Conservation (phyloP, 2,888 invertebrate species). For the Chrysolina americana region DNA sequence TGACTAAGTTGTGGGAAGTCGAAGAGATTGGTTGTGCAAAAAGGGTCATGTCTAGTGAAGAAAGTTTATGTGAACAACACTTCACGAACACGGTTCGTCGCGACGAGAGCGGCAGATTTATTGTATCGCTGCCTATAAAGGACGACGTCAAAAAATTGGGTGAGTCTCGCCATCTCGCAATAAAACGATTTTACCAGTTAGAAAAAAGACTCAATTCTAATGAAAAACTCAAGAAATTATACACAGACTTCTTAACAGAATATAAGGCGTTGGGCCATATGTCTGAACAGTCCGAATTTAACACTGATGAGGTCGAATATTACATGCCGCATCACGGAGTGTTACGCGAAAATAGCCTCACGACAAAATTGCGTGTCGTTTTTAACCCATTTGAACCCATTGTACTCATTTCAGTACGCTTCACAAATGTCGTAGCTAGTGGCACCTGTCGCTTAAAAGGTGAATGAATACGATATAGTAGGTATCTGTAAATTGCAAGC, state of each 20-base stretch:
- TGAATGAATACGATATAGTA: too few species aligned
- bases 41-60: constrained; percentile 5
- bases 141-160: constrained; percentile 18
- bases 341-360: too few species aligned
- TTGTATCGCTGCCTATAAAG: constrained; percentile 4
- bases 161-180: constrained; percentile 21
- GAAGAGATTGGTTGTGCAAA: constrained; percentile 14
- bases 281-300: not conserved
- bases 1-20: constrained; percentile 13
- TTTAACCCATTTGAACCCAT: too few species aligned
- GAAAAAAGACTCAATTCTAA: constrained; percentile 11
- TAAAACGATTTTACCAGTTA: constrained; percentile 19
- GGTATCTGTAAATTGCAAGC: too few species aligned
- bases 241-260: not conserved
- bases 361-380: too few species aligned
- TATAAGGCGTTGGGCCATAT: not conserved
- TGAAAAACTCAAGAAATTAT: not conserved
- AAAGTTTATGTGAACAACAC: constrained; percentile 21
- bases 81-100: not conserved
- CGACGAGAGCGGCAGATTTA: not conserved
- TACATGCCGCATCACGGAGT: too few species aligned
- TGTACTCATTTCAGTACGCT: too few species aligned
- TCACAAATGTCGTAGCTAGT: too few species aligned
- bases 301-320: not conserved
- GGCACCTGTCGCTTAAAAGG: too few species aligned